These are phyloP conservation scores for Crioceris asparagi DNA, from an alignment of 2,888 invertebrate species.

Conservation along the genomic window DNA sequence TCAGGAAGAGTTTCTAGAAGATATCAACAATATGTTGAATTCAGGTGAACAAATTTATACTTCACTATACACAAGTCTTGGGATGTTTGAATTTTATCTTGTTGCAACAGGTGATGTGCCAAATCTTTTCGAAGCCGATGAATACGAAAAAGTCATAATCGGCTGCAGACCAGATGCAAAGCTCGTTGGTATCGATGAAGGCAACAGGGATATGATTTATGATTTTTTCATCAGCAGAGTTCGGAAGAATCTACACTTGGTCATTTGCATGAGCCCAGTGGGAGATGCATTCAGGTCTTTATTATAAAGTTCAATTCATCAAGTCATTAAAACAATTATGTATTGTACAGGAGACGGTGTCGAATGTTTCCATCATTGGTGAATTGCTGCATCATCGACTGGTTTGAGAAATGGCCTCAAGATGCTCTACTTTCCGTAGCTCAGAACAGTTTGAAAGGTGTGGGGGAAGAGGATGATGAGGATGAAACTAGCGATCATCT, in stretches of 20 bases:
- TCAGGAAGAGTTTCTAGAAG: conserved; percentile 82
- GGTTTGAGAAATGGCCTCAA: conserved; percentile 87
- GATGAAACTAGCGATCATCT: conserved; percentile 44
- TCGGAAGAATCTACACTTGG: conserved; percentile 71
- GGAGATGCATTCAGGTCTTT: conserved; percentile 70
- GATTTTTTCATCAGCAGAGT: conserved; percentile 78
- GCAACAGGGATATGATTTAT: conserved; percentile 67
- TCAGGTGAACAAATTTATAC: conserved; percentile 46
- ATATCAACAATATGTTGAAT: conserved; percentile 84
- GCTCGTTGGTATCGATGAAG: conserved; percentile 53
- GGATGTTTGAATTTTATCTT: neutral
- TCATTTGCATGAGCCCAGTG: conserved; percentile 84
- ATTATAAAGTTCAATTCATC: neutral
- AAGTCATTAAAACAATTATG: too few species aligned
- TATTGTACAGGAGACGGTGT: conserved; percentile 74
- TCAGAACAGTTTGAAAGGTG: conserved; percentile 52
- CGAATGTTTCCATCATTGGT: conserved; percentile 91
- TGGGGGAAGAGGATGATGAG: conserved; percentile 32
- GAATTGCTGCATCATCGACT: conserved; percentile 90
- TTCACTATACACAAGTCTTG: neutral
- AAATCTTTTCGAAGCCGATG: conserved; percentile 79
- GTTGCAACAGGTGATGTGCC: conserved; percentile 65
- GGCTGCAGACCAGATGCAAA: conserved; percentile 63
- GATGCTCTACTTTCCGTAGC: conserved; percentile 82
- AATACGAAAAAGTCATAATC: conserved; percentile 72